A percentile compares a stretch with the other conserved stretches of the same genome.
Evolutionary conservation across 2,797 vertebrate species (phyloP).

Genomic region (Acanthopagrus latus): DNA sequence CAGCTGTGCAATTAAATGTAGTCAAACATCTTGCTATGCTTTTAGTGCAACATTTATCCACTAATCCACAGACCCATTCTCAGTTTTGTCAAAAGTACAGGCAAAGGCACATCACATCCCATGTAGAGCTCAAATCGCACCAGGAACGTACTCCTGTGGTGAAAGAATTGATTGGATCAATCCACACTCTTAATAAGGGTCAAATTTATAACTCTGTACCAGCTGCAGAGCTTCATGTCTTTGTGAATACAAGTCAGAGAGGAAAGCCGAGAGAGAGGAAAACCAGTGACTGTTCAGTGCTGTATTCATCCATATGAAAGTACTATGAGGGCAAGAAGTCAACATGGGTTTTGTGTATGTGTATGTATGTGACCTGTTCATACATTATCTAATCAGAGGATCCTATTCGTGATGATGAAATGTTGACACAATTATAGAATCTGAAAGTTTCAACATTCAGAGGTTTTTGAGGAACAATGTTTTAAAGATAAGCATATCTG

Average conservation of each 20-base stretch:
- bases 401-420: slow-evolving; percentile 39
- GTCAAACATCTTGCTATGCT: slow-evolving; percentile 9
- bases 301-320: slow-evolving; percentile 73
- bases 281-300: slow-evolving; percentile 58
- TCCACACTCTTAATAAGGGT: slow-evolving; percentile 71
- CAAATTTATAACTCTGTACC: slow-evolving; percentile 68
- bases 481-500: slow-evolving; percentile 49
- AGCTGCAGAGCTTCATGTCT: slow-evolving; percentile 55
- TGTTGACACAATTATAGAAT: slow-evolving; percentile 42
- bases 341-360: slow-evolving; percentile 14
- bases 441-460: slow-evolving; percentile 40
- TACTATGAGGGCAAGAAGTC: slow-evolving; percentile 38
- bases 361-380: not conserved
- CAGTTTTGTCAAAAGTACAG: slow-evolving; percentile 21
- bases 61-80: slow-evolving; percentile 9
- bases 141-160: slow-evolving; percentile 67
- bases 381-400: slow-evolving; percentile 49
- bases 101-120: slow-evolving; percentile 59
- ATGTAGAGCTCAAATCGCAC: slow-evolving; percentile 63
- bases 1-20: slow-evolving; percentile 22
- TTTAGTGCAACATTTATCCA: slow-evolving; percentile 21
- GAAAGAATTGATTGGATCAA: slow-evolving; percentile 79
- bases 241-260: slow-evolving; percentile 59
- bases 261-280: slow-evolving; percentile 26
- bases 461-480: slow-evolving; percentile 39